Evolutionary conservation across 2,113 vertebrate genomes (phyloP), one percentile per base, ranked within the genome.

Genomic region (Pao palembangensis): DNA sequence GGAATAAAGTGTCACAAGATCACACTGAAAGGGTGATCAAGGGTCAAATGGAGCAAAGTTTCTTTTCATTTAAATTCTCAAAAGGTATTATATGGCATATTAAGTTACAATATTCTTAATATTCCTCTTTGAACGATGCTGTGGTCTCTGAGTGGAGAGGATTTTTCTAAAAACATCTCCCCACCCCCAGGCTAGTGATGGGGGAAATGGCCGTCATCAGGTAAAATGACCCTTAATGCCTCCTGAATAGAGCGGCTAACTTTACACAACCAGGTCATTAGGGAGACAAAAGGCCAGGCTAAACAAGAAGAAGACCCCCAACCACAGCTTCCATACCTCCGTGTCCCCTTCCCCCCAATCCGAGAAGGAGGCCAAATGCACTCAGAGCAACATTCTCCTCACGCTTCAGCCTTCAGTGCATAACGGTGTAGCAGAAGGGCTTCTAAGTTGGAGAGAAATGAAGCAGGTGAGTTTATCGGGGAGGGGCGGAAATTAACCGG

Each of bases 171-270:
- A 53, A 71, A 43, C 23, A 61, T 60, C 25, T 69, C 78, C 76
- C 65, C 48, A 58, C 69, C 81, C 75, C 75, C 66, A 71, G 75
- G 79, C 64, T 55, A 43, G 38, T 20, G 28, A 54, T 20, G 34
- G 55, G 47, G 61, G 67, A 79, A 76, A 75, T 47, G 38, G 59
- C 57, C 51, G 10, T 76, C 67, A 7, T 79, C 81, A 85, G 86
- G 81, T 86, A 84, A 88, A 87, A 83, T 80, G 66, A 89, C 66
- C 78, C 75, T 70, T 87, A 85, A 87, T 85, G 83, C 82, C 58
- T 73, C 48, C 67, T 83, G 77, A 79, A 85, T 66, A 51, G 61
- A 81, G 73, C 64, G 46, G 72, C 75, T 82, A 83, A 79, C 83
- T 79, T 85, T 85, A 84, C 75, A 53, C 64, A 28, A 67, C 69